Conservation (phyloP, 1,140 invertebrate genomes). For the Heliconius himera region DNA sequence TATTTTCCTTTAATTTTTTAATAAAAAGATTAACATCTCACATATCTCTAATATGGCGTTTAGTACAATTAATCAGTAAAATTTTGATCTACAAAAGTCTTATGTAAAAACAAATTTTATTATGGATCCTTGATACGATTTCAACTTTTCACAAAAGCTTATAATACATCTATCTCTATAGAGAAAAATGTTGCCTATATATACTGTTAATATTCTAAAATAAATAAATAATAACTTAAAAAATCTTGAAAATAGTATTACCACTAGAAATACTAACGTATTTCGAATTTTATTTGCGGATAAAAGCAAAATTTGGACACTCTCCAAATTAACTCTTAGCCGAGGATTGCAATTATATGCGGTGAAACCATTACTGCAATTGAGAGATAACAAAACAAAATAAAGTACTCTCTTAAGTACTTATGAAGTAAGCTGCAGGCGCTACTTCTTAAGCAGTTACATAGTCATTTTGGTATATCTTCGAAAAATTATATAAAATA, state of each 20-base stretch:
- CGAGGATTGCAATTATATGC: conserved; percentile 62
- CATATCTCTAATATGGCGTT: no score
- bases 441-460: conserved; percentile 8
- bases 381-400: conserved; percentile 47
- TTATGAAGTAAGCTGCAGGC: conserved; percentile 15
- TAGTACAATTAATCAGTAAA: no score
- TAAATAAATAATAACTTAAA: background rate
- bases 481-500: background rate
- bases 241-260: conserved; percentile 24
- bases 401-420: conserved; percentile 29
- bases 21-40: no score
- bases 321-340: conserved; percentile 75
- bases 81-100: no score
- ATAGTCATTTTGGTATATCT: background rate
- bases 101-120: no score
- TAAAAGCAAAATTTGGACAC: conserved; percentile 66
- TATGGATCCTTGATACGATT: background rate
- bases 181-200: background rate
- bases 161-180: no score
- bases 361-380: conserved; percentile 56
- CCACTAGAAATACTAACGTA: conserved; percentile 37
- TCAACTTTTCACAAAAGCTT: no score
- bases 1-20: no score
- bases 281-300: conserved; percentile 64
- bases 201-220: background rate